Evolutionary conservation across 2,797 vertebrate genomes (phyloP), one percentile per base, ranked within the genome.

Genomic region (Capromys pilorides): DNA sequence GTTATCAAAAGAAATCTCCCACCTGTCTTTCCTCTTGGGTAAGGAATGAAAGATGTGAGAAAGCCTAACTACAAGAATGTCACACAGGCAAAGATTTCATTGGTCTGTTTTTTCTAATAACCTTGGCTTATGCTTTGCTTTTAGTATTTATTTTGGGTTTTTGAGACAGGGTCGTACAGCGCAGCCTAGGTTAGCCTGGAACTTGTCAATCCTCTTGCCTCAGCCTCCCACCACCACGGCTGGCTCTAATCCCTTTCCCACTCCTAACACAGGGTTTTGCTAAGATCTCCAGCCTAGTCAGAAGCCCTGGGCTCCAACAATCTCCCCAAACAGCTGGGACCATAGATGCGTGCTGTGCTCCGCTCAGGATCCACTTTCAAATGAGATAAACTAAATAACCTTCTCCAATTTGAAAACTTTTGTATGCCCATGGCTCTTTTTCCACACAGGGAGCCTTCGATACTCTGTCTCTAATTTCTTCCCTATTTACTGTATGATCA

Each of bases 71-170:
- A 83, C 39, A 88, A 18, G 41, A 4, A 71, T 41, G n/a, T 31
- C 36, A 91, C 26, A 89, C 62, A 13, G 57, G 59, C 59, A 51
- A 94, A 49, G 75, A 92, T 78, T 87, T 94, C 69, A 49, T 89
- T 87, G 81, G 91, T 71, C 24, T 87, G 13, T 5, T 66, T 77
- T 90, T 71, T n/a, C 71, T 49, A 75, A 36, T 61, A 81, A 80
- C 33, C 9, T 91, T 87, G 86, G 66, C 57, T 61, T 93, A 78
- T 62, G 64, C 88, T 64, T 81, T 71, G 22, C 7, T 54, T 57
- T n/a, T 11, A 73, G 24, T 75, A 78, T 19, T 54, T 57, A 21
- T 21, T 84, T 49, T 33, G 18, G 71, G 18, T 21, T 66, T 84
- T 84, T 66, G 61, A 66, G 62, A 67, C 5, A 49, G 19, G 41